Conservation (phyloP, 2,888 invertebrate species). For the Drosophila prolongata region DNA sequence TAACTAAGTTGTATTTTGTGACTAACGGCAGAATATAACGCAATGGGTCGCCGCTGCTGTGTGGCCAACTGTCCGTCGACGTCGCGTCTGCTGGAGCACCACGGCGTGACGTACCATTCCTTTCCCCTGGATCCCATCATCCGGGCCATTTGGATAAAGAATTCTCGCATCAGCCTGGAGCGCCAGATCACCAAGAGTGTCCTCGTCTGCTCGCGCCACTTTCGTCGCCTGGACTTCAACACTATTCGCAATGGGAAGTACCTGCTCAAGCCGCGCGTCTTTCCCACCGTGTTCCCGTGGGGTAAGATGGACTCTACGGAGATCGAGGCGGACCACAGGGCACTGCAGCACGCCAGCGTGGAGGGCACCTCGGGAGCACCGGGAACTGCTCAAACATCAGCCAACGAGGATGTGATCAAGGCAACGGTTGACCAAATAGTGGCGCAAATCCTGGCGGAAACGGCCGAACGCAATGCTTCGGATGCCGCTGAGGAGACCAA, state of each 20-base stretch:
- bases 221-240: constrained; percentile 90
- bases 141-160: constrained; percentile 88
- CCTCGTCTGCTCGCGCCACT: constrained; percentile 91
- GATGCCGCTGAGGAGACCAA: constrained; percentile 45
- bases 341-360: constrained; percentile 59
- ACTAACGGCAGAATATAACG: not conserved
- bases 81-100: constrained; percentile 83
- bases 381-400: constrained; percentile 44
- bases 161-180: constrained; percentile 86
- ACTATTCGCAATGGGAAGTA: constrained; percentile 88
- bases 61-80: constrained; percentile 82
- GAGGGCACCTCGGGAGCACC: constrained; percentile 36
- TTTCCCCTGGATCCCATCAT: constrained; percentile 88
- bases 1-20: not conserved
- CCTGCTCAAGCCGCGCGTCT: constrained; percentile 88
- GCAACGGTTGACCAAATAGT: constrained; percentile 79
- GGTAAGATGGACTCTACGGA: constrained; percentile 78
- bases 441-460: constrained; percentile 79
- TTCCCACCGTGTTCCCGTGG: constrained; percentile 91
- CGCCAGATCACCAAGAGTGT: constrained; percentile 86
- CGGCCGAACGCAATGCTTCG: constrained; percentile 79
- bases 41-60: constrained; percentile 84
- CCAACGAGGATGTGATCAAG: constrained; percentile 72
- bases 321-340: constrained; percentile 73
- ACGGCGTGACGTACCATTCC: constrained; percentile 91